Conservation (phyloP, 2,888 invertebrate species). For the Blomia tropicalis region DNA sequence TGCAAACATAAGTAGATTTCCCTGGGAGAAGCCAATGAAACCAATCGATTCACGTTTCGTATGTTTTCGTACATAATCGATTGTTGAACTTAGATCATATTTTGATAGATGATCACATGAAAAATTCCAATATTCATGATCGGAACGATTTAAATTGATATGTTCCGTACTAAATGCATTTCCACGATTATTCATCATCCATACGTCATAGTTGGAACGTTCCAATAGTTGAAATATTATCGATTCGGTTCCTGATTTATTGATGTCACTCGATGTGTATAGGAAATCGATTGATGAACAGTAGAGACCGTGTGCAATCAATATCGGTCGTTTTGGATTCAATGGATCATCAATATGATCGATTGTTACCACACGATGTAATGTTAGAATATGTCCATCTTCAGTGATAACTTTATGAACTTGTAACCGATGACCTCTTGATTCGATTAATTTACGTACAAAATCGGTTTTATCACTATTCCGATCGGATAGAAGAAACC, state of each 20-base stretch:
- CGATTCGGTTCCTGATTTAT: background rate
- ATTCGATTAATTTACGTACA: background rate
- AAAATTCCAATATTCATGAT: background rate
- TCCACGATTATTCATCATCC: constrained; percentile 2
- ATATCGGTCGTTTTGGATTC: background rate
- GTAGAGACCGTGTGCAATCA: constrained; percentile 4
- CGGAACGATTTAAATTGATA: background rate
- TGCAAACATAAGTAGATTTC: constrained; percentile 6
- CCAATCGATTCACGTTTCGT: background rate
- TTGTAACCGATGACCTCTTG: background rate
- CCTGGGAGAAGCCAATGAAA: constrained; percentile 6
- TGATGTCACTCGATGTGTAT: background rate
- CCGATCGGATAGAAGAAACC: too few species aligned
- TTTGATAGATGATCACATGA: background rate
- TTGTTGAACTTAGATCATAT: background rate
- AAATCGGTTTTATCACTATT: background rate
- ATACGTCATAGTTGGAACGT: background rate
- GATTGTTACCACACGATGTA: background rate
- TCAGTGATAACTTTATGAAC: background rate
- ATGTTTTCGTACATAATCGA: background rate
- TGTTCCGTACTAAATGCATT: background rate
- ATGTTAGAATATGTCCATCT: background rate
- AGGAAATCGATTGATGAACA: constrained; percentile 3
- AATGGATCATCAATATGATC: background rate
- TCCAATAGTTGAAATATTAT: background rate